Percentiles rank a stretch among this genome's conserved stretches.
Conservation (phyloP, 2,888 invertebrate species). For the Cataglyphis cursor region DNA sequence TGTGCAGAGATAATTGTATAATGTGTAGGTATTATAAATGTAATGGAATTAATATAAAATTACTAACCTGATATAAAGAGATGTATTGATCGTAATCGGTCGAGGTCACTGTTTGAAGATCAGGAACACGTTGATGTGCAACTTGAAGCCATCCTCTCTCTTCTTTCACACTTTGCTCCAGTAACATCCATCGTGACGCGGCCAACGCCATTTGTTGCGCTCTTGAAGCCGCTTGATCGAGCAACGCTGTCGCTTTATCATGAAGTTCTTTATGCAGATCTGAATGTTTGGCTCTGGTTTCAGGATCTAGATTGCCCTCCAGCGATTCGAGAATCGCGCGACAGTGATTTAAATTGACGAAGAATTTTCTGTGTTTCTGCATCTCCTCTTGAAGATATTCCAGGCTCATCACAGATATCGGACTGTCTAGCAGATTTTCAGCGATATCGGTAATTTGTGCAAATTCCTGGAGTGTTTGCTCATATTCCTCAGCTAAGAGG, state of each 20-base stretch:
- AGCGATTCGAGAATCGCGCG: slow-evolving; percentile 94
- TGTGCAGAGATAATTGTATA: too few relatives aligned
- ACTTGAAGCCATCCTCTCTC: slow-evolving; percentile 94
- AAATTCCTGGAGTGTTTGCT: slow-evolving; percentile 95
- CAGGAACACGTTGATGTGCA: slow-evolving; percentile 94
- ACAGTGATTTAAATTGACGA: slow-evolving; percentile 95
- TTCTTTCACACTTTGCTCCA: slow-evolving; percentile 94
- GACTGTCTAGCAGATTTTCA: slow-evolving; percentile 93
- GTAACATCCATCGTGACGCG: slow-evolving; percentile 93
- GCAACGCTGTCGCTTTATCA: slow-evolving; percentile 91
- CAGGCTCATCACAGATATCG: slow-evolving; percentile 91
- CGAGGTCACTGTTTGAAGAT: slow-evolving; percentile 93
- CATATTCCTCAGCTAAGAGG: slow-evolving; percentile 94
- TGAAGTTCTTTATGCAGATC: slow-evolving; percentile 93
- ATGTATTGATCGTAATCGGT: slow-evolving; percentile 95
- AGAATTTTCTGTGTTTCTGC: slow-evolving; percentile 96
- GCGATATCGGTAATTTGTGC: slow-evolving; percentile 95
- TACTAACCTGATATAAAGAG: slow-evolving; percentile 90
- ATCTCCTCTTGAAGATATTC: slow-evolving; percentile 96
- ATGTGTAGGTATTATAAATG: not conserved
- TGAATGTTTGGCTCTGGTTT: slow-evolving; percentile 92
- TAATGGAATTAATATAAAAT: not conserved
- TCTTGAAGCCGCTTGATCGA: slow-evolving; percentile 93
- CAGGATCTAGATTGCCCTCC: slow-evolving; percentile 93
- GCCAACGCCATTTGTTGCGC: slow-evolving; percentile 95